Evolutionary conservation across 1,140 invertebrate genomes (phyloP), one percentile per base, ranked within the genome.

Genomic region (Potamilus streckersoni): DNA sequence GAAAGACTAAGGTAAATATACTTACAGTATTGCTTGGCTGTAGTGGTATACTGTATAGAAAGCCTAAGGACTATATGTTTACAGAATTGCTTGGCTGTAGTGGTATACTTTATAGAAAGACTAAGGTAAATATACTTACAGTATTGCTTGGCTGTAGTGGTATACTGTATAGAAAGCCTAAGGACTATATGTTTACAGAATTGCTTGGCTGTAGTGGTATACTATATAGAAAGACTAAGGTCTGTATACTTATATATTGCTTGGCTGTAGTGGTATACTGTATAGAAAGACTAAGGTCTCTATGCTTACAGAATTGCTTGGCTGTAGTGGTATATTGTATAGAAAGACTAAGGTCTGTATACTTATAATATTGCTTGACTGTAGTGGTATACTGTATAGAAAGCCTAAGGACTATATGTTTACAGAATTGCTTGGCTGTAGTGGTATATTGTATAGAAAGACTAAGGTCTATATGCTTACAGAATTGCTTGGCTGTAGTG

Each of bases 391-490:
- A 49, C 2, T 17, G 60, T 61, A 20, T 17, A 61, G 67, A 19
- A 65, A 17, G 49, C 56, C 49, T 17, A 20, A 56, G 55, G 14
- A 19, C 60, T 64, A 67, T 57, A 56, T 71, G 65, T 93, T 93
- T 90, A 96, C 96, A 93, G 94, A 38, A 97, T 90, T 13, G 95
- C 95, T 88, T 93, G 92, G 82, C 93, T 92, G 89, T 96, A 97
- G 89, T 96, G 95, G 80, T 92, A 89, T 60, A 94, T 93, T 5
- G 95, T 27, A 27, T 27, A 27, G 27, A 27, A 27, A 2, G 27
- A 27, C 27, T 27, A 27, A 27, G 27, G 27, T 27, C 1, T 27
- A 2, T 57, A 49, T 55, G 55, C 23, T 16, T 23, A 55, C 6
- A 55, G 16, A 4, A 16, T 69, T 69, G 13, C 14, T 77, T 73